Percentiles rank a stretch among this genome's conserved stretches.
phyloP scores from a whole-genome alignment of 2,113 vertebrate genomes.

The Carassius carassius region DNA sequence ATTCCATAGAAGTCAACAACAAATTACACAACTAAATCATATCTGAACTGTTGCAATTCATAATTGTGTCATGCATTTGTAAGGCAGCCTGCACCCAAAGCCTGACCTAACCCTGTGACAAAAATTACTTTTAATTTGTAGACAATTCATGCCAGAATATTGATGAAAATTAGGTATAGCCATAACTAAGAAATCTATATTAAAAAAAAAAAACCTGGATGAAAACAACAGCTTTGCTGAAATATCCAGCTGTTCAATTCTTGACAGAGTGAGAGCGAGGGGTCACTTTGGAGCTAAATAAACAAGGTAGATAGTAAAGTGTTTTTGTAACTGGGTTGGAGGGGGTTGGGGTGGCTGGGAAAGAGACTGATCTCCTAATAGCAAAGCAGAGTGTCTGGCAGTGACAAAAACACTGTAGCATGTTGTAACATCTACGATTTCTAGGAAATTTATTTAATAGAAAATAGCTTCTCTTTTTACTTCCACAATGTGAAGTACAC shows the following conservation, averaged over 20 bases:
- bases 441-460: not conserved
- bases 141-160: conserved; percentile 30
- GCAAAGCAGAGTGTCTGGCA: conserved; percentile 8
- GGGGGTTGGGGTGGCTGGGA: conserved; percentile 37
- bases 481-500: not conserved
- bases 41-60: not conserved
- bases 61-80: not conserved
- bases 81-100: not conserved
- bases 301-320: conserved; percentile 44
- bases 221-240: conserved; percentile 42
- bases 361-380: conserved; percentile 17
- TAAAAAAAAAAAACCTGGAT: conserved; percentile 29
- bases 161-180: conserved; percentile 41
- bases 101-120: conserved; percentile 38
- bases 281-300: conserved; percentile 57
- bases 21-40: not conserved
- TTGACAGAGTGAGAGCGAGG: conserved; percentile 25
- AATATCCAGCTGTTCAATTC: conserved; percentile 45
- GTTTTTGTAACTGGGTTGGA: conserved; percentile 39
- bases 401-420: conserved; percentile 27
- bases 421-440: not conserved
- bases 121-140: conserved; percentile 30
- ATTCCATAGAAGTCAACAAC: not conserved
- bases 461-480: not conserved
- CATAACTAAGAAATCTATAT: conserved; percentile 40